Evolutionary conservation across 1,140 invertebrate genomes (phyloP).

Genomic region (Drosophila tsacasi): DNA sequence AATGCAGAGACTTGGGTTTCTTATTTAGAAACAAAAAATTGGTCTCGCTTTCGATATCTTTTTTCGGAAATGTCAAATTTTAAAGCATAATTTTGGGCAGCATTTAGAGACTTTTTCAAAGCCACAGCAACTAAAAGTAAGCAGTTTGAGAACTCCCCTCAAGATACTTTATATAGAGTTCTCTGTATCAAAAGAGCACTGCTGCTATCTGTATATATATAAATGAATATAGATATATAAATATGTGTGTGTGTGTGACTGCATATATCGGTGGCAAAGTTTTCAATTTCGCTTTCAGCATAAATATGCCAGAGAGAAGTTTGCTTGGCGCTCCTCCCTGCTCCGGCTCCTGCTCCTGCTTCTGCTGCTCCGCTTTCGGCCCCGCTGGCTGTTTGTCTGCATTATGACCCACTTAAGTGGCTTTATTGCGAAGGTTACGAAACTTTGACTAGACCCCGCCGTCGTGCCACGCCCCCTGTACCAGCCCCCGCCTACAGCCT

Average conservation of each 20-base stretch:
- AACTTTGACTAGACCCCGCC: constrained; percentile 55
- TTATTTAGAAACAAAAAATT: no score
- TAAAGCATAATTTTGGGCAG: not conserved
- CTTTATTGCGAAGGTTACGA: constrained; percentile 83
- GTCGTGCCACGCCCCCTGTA: not conserved
- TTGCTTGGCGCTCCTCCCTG: constrained; percentile 36
- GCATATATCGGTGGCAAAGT: constrained; percentile 72
- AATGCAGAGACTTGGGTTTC: no score
- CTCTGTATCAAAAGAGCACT: constrained; percentile 6
- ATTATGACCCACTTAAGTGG: constrained; percentile 84
- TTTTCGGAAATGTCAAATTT: not conserved
- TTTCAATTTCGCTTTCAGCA: constrained; percentile 82
- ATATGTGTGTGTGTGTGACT: constrained; percentile 3
- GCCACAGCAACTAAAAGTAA: not conserved
- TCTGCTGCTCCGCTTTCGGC: not conserved
- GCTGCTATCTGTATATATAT: constrained; percentile 14
- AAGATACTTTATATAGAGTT: not conserved
- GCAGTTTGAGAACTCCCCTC: not conserved
- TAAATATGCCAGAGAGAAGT: constrained; percentile 70
- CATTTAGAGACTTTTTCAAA: not conserved
- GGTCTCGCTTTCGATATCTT: no score
- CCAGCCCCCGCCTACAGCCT: not conserved
- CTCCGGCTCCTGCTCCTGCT: constrained; percentile 4
- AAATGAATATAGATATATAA: constrained; percentile 3
- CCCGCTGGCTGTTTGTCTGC: constrained; percentile 55